These are phyloP conservation scores for Diplodus puntazzo DNA, from an alignment of 2,797 vertebrate genomes.

Conservation along the genomic window DNA sequence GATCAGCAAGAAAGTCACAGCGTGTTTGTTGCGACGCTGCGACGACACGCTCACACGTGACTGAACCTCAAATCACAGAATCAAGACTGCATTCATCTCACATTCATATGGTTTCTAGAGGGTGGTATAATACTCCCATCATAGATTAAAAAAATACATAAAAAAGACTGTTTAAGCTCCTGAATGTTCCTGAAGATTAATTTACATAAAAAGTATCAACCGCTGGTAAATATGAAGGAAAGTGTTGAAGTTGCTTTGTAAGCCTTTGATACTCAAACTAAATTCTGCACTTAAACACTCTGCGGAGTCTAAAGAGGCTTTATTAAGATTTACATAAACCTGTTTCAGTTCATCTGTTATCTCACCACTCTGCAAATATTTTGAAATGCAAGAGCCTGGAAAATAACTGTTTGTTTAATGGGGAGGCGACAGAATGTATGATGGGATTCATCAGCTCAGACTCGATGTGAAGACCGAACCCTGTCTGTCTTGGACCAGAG, in stretches of 20 bases:
- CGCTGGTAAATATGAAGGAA: constrained; percentile 7
- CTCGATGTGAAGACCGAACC: neutral
- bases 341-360: constrained; percentile 16
- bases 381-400: constrained; percentile 32
- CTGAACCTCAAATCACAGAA: constrained; percentile 41
- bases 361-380: constrained; percentile 20
- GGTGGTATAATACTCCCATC: constrained; percentile 28
- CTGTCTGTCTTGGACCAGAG: neutral
- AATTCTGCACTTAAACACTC: neutral
- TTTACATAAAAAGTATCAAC: neutral
- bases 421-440: neutral
- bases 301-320: constrained; percentile 8
- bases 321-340: constrained; percentile 37
- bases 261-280: constrained; percentile 15
- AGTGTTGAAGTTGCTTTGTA: constrained; percentile 11
- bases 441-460: constrained; percentile 1
- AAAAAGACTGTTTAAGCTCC: constrained; percentile 14
- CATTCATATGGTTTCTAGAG: constrained; percentile 52
- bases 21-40: constrained; percentile 19
- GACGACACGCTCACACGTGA: constrained; percentile 15
- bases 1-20: constrained; percentile 4
- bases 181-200: neutral
- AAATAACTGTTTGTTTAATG: constrained; percentile 10
- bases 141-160: constrained; percentile 3
- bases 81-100: constrained; percentile 33